A percentile compares a stretch with the other conserved stretches of the same genome.
Conservation (phyloP, 2,888 invertebrate genomes). For the Ectropis crepuscularia region DNA sequence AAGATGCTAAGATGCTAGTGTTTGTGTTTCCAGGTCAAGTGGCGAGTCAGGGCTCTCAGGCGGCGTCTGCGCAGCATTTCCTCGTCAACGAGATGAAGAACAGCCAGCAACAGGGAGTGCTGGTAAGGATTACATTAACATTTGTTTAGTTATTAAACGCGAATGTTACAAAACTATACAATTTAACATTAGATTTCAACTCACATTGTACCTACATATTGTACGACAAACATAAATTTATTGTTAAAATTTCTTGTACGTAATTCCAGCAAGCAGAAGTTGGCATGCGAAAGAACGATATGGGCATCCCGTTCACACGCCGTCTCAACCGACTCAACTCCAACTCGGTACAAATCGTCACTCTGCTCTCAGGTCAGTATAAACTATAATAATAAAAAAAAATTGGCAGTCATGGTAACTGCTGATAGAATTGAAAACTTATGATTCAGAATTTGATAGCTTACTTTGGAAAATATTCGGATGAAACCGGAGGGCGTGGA, state of each 20-base stretch:
- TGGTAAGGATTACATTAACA: slow-evolving; percentile 57
- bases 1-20: background rate
- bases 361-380: slow-evolving; percentile 88
- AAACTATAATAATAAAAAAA: too few species aligned
- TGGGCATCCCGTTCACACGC: slow-evolving; percentile 89
- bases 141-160: background rate
- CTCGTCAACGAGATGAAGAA: slow-evolving; percentile 92
- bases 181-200: too few species aligned
- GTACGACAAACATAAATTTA: too few species aligned
- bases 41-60: slow-evolving; percentile 57
- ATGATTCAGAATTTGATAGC: too few species aligned
- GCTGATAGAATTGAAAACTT: too few species aligned
- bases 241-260: background rate
- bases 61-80: slow-evolving; percentile 77
- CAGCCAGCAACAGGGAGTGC: slow-evolving; percentile 95
- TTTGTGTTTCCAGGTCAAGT: slow-evolving; percentile 48
- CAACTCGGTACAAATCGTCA: slow-evolving; percentile 97
- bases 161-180: too few species aligned
- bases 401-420: too few species aligned
- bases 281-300: slow-evolving; percentile 49
- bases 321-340: slow-evolving; percentile 93
- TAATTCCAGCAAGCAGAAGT: slow-evolving; percentile 55
- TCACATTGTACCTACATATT: too few species aligned
- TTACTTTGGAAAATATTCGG: too few species aligned
- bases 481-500: too few species aligned